Evolutionary conservation across 2,888 invertebrate species (phyloP).

Genomic region (Drosophila aldrichi): DNA sequence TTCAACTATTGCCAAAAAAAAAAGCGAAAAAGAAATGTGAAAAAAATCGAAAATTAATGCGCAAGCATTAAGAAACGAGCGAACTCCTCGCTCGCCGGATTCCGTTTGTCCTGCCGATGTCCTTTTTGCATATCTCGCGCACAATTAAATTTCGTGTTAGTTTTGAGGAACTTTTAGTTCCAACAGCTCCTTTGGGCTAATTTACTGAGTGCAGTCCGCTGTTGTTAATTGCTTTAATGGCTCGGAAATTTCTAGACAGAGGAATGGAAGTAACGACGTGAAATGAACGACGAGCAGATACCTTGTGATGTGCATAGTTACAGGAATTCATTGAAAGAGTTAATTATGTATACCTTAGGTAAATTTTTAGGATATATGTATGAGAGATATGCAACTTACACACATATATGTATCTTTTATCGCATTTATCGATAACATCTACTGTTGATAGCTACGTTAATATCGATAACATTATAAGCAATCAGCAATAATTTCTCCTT

Average conservation of each 20-base stretch:
- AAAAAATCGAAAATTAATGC: slow-evolving; percentile 66
- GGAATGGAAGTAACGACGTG: not conserved
- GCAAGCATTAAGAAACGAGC: slow-evolving; percentile 51
- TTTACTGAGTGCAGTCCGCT: slow-evolving; percentile 69
- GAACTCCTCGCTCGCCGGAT: slow-evolving; percentile 3
- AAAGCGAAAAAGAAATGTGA: slow-evolving; percentile 14
- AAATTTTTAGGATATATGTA: not conserved
- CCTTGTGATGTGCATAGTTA: not conserved
- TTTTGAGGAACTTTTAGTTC: slow-evolving; percentile 49
- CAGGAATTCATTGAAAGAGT: not conserved
- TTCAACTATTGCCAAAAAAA: slow-evolving; percentile 44
- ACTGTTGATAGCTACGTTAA: too few relatives aligned
- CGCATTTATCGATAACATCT: too few relatives aligned
- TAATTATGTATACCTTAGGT: not conserved
- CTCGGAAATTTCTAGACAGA: slow-evolving; percentile 66
- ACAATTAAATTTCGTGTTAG: slow-evolving; percentile 77
- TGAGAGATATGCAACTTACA: not conserved
- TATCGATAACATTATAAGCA: not conserved
- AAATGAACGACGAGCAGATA: not conserved
- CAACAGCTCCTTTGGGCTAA: slow-evolving; percentile 56
- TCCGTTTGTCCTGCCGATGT: slow-evolving; percentile 19
- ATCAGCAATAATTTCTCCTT: not conserved
- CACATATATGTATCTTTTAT: too few relatives aligned
- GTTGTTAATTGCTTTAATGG: slow-evolving; percentile 84
- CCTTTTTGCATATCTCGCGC: slow-evolving; percentile 50